A percentile compares a stretch with the other conserved stretches of the same genome.
These are phyloP conservation scores for Rhynchophorus ferrugineus DNA, from an alignment of 1,140 invertebrate genomes.

Conservation along the genomic window DNA sequence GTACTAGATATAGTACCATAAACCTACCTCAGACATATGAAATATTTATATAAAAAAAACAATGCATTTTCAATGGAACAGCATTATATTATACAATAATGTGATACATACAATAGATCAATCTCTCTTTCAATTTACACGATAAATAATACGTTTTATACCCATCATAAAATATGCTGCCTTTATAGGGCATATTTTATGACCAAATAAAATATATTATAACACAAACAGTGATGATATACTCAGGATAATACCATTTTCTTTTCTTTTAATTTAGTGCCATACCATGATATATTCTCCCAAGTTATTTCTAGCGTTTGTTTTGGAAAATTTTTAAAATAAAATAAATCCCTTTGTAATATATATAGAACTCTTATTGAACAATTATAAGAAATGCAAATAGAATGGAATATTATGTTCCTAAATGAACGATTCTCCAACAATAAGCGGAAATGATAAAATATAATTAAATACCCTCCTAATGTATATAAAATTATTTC, in stretches of 20 bases:
- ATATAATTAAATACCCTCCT: constrained; percentile 1
- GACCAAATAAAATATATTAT: constrained; percentile 3
- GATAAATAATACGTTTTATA: too few relatives aligned
- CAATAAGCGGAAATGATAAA: constrained; percentile 27
- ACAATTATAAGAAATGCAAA: constrained; percentile 35
- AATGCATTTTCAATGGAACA: background rate
- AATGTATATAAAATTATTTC: constrained; percentile 9
- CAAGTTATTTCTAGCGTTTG: too few relatives aligned
- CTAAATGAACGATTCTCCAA: constrained; percentile 41
- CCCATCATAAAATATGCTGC: too few relatives aligned
- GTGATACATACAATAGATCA: background rate
- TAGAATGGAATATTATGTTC: constrained; percentile 38
- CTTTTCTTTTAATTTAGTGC: constrained; percentile 10
- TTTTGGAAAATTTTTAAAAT: too few relatives aligned
- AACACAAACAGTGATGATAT: constrained; percentile 10
- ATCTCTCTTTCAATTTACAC: background rate
- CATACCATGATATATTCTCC: constrained; percentile 6
- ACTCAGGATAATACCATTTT: constrained; percentile 13
- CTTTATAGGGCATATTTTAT: too few relatives aligned
- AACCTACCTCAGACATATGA: background rate
- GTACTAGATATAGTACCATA: background rate
- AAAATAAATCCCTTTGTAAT: constrained; percentile 4
- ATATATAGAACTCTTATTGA: background rate
- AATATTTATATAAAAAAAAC: background rate
- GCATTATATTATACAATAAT: background rate